Evolutionary conservation across 2,888 invertebrate genomes (phyloP), one percentile per base, ranked within the genome.

Genomic region (Drosophila paranaensis): DNA sequence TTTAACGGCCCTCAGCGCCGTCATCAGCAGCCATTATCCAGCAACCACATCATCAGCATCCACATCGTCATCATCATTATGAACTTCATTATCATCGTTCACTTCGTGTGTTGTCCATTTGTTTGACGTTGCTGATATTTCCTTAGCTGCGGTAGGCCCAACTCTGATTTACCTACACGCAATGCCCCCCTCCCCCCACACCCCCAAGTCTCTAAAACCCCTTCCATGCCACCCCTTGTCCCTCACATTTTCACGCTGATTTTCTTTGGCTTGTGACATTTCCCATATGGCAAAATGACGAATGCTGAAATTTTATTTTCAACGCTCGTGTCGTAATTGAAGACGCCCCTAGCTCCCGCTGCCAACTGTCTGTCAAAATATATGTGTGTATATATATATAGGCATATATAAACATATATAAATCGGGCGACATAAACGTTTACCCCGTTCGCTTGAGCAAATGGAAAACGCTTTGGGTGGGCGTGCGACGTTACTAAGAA

Each of bases 401-500:
- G 2, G 20, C 20, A 2, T 20, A 20, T 63, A 39, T 54, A 27
- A 27, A 27, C 25, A 54, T 40, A 40, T 54, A 54, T 54, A 74
- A 75, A 67, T 57, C 30, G 40, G 60, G 70, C 62, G 70, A 71
- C 74, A 77, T 60, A 78, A 82, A 65, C 85, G 88, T 74, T 88
- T 82, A 89, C 88, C 89, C 82, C 88, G 81, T 88, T 13, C 20
- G 35, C 39, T 37, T n/a, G 27, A 14, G 76, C 75, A 87, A 87
- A 87, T 87, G 89, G 90, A 88, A 90, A 88, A 80, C 88, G 83
- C 85, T 84, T 88, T 90, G 88, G 90, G 88, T 90, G 88, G 88
- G 50, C 90, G 79, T 84, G 69, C 66, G 74, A 65, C 72, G 62
- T 87, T 90, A 84, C 88, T 89, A 88, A 88, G 88, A 88, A 88